Base-by-base conservation (phyloP, 1,140 invertebrate species). In the Rhyzopertha dominica region DNA sequence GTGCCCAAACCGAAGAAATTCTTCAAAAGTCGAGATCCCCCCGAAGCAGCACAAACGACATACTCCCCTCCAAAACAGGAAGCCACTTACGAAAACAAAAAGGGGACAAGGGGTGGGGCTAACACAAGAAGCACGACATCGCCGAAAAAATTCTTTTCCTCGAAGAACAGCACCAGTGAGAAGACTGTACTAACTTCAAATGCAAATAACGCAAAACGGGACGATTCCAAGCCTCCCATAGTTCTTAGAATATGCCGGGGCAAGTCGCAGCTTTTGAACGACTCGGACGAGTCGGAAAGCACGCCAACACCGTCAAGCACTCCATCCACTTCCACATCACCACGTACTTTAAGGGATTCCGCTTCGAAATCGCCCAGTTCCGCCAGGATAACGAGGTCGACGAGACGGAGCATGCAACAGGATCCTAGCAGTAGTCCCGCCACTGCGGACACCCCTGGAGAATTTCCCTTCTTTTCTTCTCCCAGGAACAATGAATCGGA, bases 1-100 rank as follows among this genome's bases (percentile, higher is more conserved):
- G 47, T 52, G 17, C 63, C 63, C 28, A 89, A 88, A 62, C 88
- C 88, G 30, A 89, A 89, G 56, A 93, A 93, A 61, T 92, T 92
- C 69, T 91, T 92, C 63, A 93, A 93, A 63, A 90, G 87, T 58
- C 75, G 89, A 20, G 80, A 79, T 31, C 65, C 74, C 10, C 61
- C 71, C 3, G 75, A 72, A 54, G 44, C 68, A 36, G 49, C 56
- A 38, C 47, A 63, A 2, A 59, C 62, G 13, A 32, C 49, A 19
- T 54, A 50, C 35, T 46, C 51, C 13, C 35, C 42, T 43, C 35
- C 43, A 25, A 36, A n/a, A n/a, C n/a, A n/a, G n/a, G n/a, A n/a
- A n/a, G n/a, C n/a, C n/a, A n/a, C n/a, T n/a, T n/a, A n/a, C n/a
- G n/a, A 26, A 39, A 25, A 31, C 29, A 47, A 54, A 49, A 50